Base-by-base conservation (phyloP, 2,113 vertebrate genomes). In the Callorhinus ursinus region DNA sequence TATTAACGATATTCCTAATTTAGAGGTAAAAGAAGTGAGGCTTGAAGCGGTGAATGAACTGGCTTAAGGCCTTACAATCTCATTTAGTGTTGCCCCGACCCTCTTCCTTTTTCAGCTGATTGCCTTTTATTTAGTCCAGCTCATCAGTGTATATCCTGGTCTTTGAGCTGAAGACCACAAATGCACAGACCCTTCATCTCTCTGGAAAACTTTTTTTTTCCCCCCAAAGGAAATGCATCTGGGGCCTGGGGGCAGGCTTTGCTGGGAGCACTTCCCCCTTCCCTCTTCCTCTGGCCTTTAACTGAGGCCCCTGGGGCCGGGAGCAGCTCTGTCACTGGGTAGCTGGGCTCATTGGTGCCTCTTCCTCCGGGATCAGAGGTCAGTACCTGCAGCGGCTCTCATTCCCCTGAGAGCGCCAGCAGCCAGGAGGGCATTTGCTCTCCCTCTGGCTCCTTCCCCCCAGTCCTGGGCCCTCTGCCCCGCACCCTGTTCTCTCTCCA, bases 251-350 rank as follows among this genome's bases (percentile, higher is more conserved):
- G 90, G 80, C 80, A 71, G 94, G 88, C 79, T 63, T n/a, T 53
- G 53, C 28, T 6, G 22, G 36, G 36, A 77, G 69, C 36, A n/a
- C 82, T 89, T 74, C 96, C 90, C 42, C 28, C 85, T 96, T 91
- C 96, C 93, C 90, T 77, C 72, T 96, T 33, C 67, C 22, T 7
- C 42, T 24, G 69, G 36, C 33, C 90, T 91, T 97, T 83, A 92
- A 90, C 63, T 95, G 90, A 85, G 67, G 67, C 21, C 51, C 33
- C 1, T 6, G 21, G 67, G 67, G 57, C 83, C 51, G 36, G 21
- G 33, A 14, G n/a, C 71, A 19, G 42, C 85, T 63, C 87, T 93
- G 72, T 79, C 85, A 83, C 46, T 91, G 63, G 49, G 57, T 63
- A 13, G 57, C 92, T 87, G 7, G 69, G 7, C 51, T 77, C 42